These are phyloP conservation scores for Drosophila kikkawai DNA, from an alignment of 1,140 invertebrate genomes.

Conservation along the genomic window DNA sequence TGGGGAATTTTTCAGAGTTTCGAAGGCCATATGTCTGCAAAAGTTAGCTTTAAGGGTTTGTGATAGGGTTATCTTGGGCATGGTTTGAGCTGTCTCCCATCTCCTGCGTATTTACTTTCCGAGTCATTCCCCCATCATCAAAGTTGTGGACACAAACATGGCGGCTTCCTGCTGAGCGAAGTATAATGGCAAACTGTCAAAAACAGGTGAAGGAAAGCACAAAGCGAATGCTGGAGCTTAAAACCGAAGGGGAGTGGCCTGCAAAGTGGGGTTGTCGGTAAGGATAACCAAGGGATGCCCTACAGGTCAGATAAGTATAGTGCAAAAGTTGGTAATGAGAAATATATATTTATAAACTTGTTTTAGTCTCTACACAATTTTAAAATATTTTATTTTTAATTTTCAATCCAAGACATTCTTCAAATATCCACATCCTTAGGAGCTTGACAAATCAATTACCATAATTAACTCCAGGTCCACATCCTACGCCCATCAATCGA, in stretches of 20 bases:
- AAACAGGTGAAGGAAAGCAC: slow-evolving; percentile 67
- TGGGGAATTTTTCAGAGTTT: not conserved
- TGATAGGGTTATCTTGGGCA: not conserved
- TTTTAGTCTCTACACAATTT: not conserved
- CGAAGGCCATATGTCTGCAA: slow-evolving; percentile 43
- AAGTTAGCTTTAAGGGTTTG: not conserved
- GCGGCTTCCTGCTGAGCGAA: slow-evolving; percentile 70
- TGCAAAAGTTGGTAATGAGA: not conserved
- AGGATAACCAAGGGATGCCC: slow-evolving; percentile 2
- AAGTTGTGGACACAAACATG: slow-evolving; percentile 59
- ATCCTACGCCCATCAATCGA: not conserved
- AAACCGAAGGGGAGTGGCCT: not conserved
- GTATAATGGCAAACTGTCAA: slow-evolving; percentile 76
- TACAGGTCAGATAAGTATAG: not conserved
- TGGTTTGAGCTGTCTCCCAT: not conserved
- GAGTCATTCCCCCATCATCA: not conserved
- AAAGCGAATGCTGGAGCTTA: slow-evolving; percentile 23
- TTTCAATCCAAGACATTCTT: not conserved
- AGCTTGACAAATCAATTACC: slow-evolving; percentile 1
- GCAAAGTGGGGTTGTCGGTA: not conserved
- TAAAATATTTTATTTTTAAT: not conserved
- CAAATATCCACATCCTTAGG: not conserved
- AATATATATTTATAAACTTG: not conserved
- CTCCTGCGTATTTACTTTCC: not conserved
- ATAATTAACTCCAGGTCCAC: slow-evolving; percentile 29